Conservation (phyloP, 2,113 vertebrate genomes). For the Aspiorhynchus laticeps region DNA sequence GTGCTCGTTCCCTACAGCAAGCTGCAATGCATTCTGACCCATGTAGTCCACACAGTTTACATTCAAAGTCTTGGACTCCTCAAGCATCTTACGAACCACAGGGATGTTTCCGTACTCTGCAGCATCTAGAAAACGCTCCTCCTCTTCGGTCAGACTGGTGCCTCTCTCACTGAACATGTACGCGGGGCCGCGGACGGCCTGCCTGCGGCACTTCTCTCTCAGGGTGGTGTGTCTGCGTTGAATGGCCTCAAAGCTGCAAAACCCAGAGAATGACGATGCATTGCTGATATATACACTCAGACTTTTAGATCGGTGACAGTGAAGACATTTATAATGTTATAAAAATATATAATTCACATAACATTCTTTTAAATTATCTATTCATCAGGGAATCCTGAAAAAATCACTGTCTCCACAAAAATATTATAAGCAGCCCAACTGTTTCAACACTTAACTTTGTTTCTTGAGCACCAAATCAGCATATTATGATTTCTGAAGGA, state of each 20-base stretch:
- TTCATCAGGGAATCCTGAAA: not conserved
- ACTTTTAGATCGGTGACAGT: no score
- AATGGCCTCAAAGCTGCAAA: constrained; percentile 56
- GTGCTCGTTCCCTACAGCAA: constrained; percentile 96
- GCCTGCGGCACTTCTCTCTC: constrained; percentile 85
- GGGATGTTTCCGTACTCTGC: constrained; percentile 90
- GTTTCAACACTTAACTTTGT: not conserved
- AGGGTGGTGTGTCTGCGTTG: constrained; percentile 72
- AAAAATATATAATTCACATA: not conserved
- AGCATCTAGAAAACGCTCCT: constrained; percentile 74
- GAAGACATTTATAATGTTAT: not conserved
- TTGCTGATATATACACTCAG: not conserved
- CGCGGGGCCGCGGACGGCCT: constrained; percentile 82
- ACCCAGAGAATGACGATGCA: not conserved
- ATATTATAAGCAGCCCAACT: no score
- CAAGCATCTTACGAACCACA: constrained; percentile 88
- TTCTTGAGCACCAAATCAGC: not conserved
- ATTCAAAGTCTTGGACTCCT: constrained; percentile 87
- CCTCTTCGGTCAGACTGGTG: constrained; percentile 82
- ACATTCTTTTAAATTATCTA: not conserved
- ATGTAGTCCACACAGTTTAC: constrained; percentile 97
- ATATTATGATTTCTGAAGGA: no score
- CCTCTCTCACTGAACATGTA: constrained; percentile 87
- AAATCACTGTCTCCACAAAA: no score
- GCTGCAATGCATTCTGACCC: constrained; percentile 94